These are phyloP conservation scores for Sphaerophoria taeniata DNA, from an alignment of 2,888 invertebrate species.

Conservation along the genomic window DNA sequence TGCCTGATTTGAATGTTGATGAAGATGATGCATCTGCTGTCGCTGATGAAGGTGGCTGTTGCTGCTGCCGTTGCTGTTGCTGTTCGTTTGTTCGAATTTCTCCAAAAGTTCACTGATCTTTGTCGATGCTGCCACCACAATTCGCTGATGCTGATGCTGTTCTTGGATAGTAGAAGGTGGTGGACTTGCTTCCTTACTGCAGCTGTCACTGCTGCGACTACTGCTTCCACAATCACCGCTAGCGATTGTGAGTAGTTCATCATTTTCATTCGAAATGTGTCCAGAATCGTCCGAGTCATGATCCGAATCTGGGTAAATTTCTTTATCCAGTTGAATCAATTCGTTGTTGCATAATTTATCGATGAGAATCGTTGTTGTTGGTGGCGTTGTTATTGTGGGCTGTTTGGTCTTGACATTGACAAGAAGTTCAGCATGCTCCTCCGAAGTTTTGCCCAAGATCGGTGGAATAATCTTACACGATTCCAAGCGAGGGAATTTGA, in stretches of 20 bases:
- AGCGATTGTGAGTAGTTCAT: constrained; percentile 77
- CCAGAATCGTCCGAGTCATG: constrained; percentile 91
- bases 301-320: constrained; percentile 70
- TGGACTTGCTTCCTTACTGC: constrained; percentile 74
- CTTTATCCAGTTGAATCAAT: constrained; percentile 42
- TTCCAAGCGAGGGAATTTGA: constrained; percentile 79
- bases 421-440: constrained; percentile 80
- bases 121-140: constrained; percentile 69
- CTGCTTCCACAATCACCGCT: constrained; percentile 73
- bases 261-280: constrained; percentile 90
- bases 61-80: constrained; percentile 25
- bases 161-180: constrained; percentile 60
- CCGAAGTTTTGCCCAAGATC: constrained; percentile 80
- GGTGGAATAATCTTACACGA: constrained; percentile 82
- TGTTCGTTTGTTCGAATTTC: constrained; percentile 79
- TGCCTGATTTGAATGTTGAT: constrained; percentile 12
- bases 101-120: constrained; percentile 80
- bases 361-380: constrained; percentile 52
- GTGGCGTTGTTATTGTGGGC: constrained; percentile 52
- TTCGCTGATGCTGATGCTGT: constrained; percentile 47
- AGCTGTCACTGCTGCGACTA: constrained; percentile 56
- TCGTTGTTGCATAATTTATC: constrained; percentile 55
- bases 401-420: constrained; percentile 78
- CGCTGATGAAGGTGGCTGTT: constrained; percentile 26
- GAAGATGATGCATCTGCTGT: constrained; percentile 31